phyloP scores from a whole-genome alignment of 2,113 vertebrate genomes.

The Marcusenius ussheri region DNA sequence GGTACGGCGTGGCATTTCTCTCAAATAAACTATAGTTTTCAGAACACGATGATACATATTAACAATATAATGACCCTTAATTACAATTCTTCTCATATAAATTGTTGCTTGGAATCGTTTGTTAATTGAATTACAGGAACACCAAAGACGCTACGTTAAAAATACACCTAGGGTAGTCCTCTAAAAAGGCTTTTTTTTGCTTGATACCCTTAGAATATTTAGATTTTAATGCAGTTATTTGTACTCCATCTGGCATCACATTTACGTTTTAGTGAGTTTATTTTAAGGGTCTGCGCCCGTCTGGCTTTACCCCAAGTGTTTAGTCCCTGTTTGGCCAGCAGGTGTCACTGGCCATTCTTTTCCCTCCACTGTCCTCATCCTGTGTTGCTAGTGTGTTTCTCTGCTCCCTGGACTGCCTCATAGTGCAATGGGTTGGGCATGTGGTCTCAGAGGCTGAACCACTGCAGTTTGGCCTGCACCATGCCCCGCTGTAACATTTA shows the following conservation, averaged over 20 bases:
- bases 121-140: background rate
- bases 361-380: too few species aligned
- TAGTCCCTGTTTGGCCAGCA: too few species aligned
- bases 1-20: background rate
- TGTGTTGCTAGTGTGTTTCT: background rate
- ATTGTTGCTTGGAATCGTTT: background rate
- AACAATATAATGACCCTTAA: background rate
- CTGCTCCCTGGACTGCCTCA: background rate
- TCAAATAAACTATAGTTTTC: background rate
- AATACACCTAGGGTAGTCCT: background rate
- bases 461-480: background rate
- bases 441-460: background rate
- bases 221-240: background rate
- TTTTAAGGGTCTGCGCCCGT: too few species aligned
- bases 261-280: background rate
- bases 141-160: background rate
- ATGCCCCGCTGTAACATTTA: background rate
- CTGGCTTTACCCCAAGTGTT: too few species aligned
- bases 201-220: background rate
- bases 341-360: background rate
- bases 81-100: background rate
- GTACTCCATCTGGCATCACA: background rate
- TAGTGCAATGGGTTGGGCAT: background rate
- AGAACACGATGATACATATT: background rate
- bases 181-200: background rate